phyloP scores from a whole-genome alignment of 2,113 vertebrate genomes.

The Xenus cinereus region DNA sequence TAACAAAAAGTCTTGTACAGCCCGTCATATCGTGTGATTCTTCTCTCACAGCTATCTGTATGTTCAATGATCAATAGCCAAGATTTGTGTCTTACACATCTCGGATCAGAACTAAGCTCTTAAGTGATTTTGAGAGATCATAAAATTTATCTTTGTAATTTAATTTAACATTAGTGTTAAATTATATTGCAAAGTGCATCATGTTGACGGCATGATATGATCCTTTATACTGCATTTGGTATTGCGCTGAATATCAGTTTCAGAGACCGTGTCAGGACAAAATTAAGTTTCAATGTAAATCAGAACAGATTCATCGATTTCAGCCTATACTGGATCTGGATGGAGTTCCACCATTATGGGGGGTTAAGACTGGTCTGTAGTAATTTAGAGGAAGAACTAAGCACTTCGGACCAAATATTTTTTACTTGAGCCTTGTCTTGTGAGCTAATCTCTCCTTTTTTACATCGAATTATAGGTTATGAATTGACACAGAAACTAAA shows the following conservation, averaged over 20 bases:
- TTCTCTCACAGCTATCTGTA: neutral
- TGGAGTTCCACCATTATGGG: neutral
- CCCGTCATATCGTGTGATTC: neutral
- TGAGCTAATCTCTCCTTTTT: neutral
- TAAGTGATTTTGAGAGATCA: conserved; percentile 30
- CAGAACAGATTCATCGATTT: conserved; percentile 26
- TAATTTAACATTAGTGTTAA: conserved; percentile 54
- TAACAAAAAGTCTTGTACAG: neutral
- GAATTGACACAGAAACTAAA: neutral
- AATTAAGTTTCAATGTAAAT: conserved; percentile 51
- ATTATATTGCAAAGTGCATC: conserved; percentile 45
- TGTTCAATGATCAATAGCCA: conserved; percentile 4
- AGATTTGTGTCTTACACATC: neutral
- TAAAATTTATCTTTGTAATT: conserved; percentile 47
- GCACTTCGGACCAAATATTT: neutral
- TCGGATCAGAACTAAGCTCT: conserved; percentile 33
- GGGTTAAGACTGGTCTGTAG: neutral
- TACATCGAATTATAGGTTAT: neutral
- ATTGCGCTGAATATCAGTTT: conserved; percentile 15
- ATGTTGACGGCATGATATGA: conserved; percentile 33
- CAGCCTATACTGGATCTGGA: neutral
- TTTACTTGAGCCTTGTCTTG: neutral
- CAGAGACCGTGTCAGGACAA: conserved; percentile 25
- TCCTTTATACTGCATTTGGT: conserved; percentile 19
- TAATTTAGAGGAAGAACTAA: neutral